A percentile compares a stretch with the other conserved stretches of the same genome.
Evolutionary conservation across 2,797 vertebrate genomes (phyloP).

Genomic region (Eremophila alpestris): DNA sequence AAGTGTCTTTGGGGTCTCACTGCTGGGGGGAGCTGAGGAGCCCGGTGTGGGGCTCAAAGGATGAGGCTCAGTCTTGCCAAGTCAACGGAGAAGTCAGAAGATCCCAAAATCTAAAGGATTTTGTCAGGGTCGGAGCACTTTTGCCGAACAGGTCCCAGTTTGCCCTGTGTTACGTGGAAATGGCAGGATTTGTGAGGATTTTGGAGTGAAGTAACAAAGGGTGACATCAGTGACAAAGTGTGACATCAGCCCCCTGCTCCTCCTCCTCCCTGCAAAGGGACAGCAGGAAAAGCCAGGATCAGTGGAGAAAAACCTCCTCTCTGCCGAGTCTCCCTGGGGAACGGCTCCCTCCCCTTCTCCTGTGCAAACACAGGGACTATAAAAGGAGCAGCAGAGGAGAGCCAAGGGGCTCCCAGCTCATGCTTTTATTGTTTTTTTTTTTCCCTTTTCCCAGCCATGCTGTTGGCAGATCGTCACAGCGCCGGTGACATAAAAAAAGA

Average conservation of each 20-base stretch:
- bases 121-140: background rate
- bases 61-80: background rate
- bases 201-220: background rate
- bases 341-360: background rate
- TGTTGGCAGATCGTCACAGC: conserved; percentile 52
- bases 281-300: background rate
- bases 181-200: background rate
- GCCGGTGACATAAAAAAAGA: conserved; percentile 42
- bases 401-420: conserved; percentile 52
- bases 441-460: conserved; percentile 37
- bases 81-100: background rate
- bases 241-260: background rate
- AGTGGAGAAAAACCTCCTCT: background rate
- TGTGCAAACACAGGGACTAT: conserved; percentile 32
- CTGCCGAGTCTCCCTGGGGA: background rate
- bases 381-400: conserved; percentile 34
- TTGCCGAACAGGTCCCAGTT: background rate
- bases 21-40: background rate
- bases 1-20: background rate
- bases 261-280: background rate
- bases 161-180: background rate
- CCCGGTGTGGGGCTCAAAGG: background rate
- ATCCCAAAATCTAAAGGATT: background rate
- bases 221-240: background rate
- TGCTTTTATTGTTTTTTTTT: conserved; percentile 13